Percentiles rank a stretch among this genome's conserved stretches.
Evolutionary conservation across 2,888 invertebrate genomes (phyloP).

Genomic region (Phania funesta): DNA sequence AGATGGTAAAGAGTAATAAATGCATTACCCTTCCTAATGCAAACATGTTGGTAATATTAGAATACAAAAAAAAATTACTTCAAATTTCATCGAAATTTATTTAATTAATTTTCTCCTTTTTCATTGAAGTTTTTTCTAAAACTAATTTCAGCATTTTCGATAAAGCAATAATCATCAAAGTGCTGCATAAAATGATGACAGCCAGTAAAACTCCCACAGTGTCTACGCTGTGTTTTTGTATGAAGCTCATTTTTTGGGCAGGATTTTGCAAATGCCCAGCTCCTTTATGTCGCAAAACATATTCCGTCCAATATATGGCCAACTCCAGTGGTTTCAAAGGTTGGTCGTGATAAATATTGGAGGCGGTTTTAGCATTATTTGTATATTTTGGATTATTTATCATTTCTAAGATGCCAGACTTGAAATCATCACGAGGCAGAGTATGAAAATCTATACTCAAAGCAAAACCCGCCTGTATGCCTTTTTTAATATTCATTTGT

Average conservation of each 20-base stretch:
- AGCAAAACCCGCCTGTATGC: conserved; percentile 62
- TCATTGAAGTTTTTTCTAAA: not conserved
- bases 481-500: conserved; percentile 78
- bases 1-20: too few species aligned
- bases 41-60: too few species aligned
- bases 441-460: conserved; percentile 32
- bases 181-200: not conserved
- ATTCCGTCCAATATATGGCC: conserved; percentile 78
- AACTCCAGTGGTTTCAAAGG: conserved; percentile 73
- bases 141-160: not conserved
- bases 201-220: conserved; percentile 70
- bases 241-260: conserved; percentile 70
- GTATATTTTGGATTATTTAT: conserved; percentile 70
- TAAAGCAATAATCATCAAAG: not conserved
- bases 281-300: conserved; percentile 75
- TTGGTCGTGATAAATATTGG: conserved; percentile 75
- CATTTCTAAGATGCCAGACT: conserved; percentile 68
- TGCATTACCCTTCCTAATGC: too few species aligned
- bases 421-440: conserved; percentile 20
- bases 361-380: conserved; percentile 66
- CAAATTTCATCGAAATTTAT: not conserved
- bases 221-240: conserved; percentile 74
- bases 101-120: not conserved
- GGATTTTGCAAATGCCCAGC: conserved; percentile 73
- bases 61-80: not conserved